Percentiles rank a stretch among this genome's conserved stretches.
These are phyloP conservation scores for Porites australiensis DNA, from an alignment of 64 coral and sea anemone species.

Conservation along the genomic window DNA sequence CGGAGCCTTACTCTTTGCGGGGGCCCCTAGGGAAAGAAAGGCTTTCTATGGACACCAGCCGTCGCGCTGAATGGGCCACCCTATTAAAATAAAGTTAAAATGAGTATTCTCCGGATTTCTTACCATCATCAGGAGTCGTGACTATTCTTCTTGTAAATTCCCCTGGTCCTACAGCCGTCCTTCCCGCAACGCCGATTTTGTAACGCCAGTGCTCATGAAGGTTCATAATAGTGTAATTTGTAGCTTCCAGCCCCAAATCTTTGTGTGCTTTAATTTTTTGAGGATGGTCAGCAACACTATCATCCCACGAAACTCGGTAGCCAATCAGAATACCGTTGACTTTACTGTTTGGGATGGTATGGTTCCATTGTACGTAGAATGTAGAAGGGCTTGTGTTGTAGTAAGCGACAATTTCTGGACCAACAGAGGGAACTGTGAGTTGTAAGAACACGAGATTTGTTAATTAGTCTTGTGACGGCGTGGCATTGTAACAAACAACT, in stretches of 20 bases:
- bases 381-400: constrained; percentile 13
- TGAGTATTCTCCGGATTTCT: background rate
- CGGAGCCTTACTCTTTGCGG: too few relatives aligned
- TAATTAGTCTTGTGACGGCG: background rate
- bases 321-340: constrained; percentile 41
- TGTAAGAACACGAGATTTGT: background rate
- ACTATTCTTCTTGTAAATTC: background rate
- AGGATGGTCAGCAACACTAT: background rate
- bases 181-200: background rate
- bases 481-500: too few relatives aligned
- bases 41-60: too few relatives aligned
- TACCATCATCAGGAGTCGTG: constrained; percentile 38
- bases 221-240: background rate
- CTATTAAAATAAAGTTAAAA: too few relatives aligned
- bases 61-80: too few relatives aligned
- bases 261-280: background rate
- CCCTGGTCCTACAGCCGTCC: constrained; percentile 17
- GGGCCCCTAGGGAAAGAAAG: too few relatives aligned
- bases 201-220: constrained; percentile 32
- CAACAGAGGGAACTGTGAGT: constrained; percentile 11
- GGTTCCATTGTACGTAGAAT: constrained; percentile 29
- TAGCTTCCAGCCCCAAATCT: background rate
- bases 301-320: background rate
- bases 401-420: background rate
- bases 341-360: background rate